Evolutionary conservation across 2,797 vertebrate species (phyloP), one percentile per base, ranked within the genome.

Genomic region (Manis javanica): DNA sequence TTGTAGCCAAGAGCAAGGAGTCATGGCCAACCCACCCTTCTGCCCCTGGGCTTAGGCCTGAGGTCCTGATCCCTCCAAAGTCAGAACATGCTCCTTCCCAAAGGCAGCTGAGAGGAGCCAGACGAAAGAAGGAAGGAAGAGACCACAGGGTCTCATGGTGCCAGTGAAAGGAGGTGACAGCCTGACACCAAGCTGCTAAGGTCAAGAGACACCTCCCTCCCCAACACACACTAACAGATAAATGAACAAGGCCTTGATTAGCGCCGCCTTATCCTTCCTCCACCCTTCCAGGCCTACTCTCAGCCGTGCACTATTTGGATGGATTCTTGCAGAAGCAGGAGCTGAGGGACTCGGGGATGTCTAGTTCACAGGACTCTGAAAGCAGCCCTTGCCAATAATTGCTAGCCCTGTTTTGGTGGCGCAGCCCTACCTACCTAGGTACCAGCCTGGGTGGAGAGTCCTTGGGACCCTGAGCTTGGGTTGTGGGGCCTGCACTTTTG

Each of bases 51-150:
- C 87, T 87, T 46, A 39, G 46, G 21, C 61, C 57, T 19, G 82
- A 78, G 55, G 49, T 49, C 88, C 82, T 53, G 15, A 12, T 31
- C 16, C 10, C 83, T 90, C 29, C 34, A 15, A 59, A 91, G 64
- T 57, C 51, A 88, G 29, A 88, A 82, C 46, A 46, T 39, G 11
- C 51, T 96, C 96, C 90, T 97, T 96, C 83, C 59, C 10, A 63
- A 84, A 75, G 18, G 91, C 66, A 72, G 18, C 72, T 10, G 46
- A 93, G 77, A 90, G 23, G 16, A 39, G 71, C 77, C 24, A 63
- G 77, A 75, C 49, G 23, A 69, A 46, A 31, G 57, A 57, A 83
- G 63, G 46, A 21, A 63, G 69, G 51, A 55, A 64, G 78, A 77
- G 72, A 61, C 64, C 49, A 26, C n/a, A 2, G 7, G 53, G 53